Percentiles rank a stretch among this genome's conserved stretches.
phyloP scores from a whole-genome alignment of 1,140 invertebrate genomes.

The Hylaeus volcanicus region DNA sequence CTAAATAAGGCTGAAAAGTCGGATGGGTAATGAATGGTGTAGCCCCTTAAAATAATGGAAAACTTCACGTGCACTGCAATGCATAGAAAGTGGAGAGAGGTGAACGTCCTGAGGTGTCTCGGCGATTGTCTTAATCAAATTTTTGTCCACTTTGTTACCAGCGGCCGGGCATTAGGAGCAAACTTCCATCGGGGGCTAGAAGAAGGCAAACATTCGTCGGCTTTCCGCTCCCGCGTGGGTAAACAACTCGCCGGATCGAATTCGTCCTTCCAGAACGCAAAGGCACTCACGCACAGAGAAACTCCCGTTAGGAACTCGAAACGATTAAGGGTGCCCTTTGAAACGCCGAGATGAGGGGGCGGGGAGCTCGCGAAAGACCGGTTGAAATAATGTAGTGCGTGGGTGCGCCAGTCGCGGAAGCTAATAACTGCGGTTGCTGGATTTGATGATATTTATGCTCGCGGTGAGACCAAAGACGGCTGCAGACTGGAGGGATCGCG shows the following conservation, averaged over 20 bases:
- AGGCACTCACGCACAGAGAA: conserved; percentile 34
- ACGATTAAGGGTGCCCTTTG: conserved; percentile 61
- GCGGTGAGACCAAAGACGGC: neutral
- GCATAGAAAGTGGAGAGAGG: too few species aligned
- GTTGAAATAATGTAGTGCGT: conserved; percentile 39
- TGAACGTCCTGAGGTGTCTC: neutral
- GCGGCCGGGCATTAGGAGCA: conserved; percentile 49
- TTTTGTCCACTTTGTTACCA: conserved; percentile 61
- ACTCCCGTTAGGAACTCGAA: conserved; percentile 48
- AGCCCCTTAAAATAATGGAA: too few species aligned
- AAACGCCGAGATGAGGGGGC: conserved; percentile 26
- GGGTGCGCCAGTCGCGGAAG: conserved; percentile 18
- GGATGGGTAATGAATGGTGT: too few species aligned
- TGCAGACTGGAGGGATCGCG: neutral
- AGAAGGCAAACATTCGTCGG: conserved; percentile 68
- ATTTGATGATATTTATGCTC: conserved; percentile 49
- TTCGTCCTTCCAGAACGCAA: conserved; percentile 50
- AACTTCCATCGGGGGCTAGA: conserved; percentile 56
- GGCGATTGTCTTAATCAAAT: conserved; percentile 68
- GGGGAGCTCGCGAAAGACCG: conserved; percentile 34
- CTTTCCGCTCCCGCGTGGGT: conserved; percentile 49
- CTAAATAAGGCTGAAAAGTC: too few species aligned
- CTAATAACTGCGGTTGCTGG: conserved; percentile 50
- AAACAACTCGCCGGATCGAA: conserved; percentile 62
- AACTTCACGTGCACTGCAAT: too few species aligned